Evolutionary conservation across 1,140 invertebrate species (phyloP), one percentile per base, ranked within the genome.

Genomic region (Anadara kagoshimensis): DNA sequence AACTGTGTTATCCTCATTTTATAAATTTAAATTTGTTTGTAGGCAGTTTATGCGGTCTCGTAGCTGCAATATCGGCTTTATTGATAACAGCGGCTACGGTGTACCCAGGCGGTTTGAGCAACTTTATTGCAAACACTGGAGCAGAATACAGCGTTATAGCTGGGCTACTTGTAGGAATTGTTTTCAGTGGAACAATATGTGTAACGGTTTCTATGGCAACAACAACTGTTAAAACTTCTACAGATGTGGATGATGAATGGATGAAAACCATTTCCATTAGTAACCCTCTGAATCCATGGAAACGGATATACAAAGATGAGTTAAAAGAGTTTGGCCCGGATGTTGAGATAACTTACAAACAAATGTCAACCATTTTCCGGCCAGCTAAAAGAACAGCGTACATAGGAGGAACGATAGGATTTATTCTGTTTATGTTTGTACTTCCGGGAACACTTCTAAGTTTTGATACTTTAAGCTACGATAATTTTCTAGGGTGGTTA

Each of bases 191-290:
- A 10, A 20, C 56, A 11, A 44, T 57, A 11, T 67, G 54, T 3
- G 59, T 58, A 47, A 29, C 58, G 12, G 49, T 59, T 11, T 73
- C 57, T 45, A 43, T 73, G 20, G 41, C 45, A n/a, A 73, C 71
- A n/a, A 61, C 59, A 41, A 71, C 54, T 18, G 56, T 71, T 36
- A 20, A 61, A 2, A 24, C 29, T 16, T 20, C 44, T 29, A 44
- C 47, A 26, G 78, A 76, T 54, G 78, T 71, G 18, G 24, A 68
- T 51, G 53, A 51, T 36, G 83, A 85, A 69, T 89, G 88, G 87
- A 83, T 87, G 58, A 85, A 84, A 73, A 86, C 86, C 0, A 74
- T 87, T n/a, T 83, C 88, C 54, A 89, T 89, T 56, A 86, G 89
- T 62, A 89, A 89, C 65, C 88, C 88, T 0, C 78, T 89, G 24